Base-by-base conservation (phyloP, 2,797 vertebrate genomes). In the Ispidina lecontei region DNA sequence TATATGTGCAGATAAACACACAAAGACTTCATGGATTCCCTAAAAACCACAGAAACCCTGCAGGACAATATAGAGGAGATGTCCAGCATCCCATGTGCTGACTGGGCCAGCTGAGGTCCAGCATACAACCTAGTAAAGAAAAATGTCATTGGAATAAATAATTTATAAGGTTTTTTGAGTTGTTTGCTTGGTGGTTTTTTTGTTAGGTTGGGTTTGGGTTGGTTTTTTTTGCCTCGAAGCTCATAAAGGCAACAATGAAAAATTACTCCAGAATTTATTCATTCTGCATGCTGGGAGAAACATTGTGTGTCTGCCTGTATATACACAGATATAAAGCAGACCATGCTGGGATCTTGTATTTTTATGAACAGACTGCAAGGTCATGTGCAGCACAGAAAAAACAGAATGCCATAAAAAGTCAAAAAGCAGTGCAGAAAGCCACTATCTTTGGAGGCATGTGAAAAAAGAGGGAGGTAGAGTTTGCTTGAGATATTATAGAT, bases 211-310 rank as follows among this genome's bases (percentile, higher is more conserved):
- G 12, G n/a, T 5, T 47, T 18, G 13, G 43, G 44, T 22, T 62
- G n/a, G 19, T 31, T 20, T 25, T 49, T 67, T 68, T 60, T 46
- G 28, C 2, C 41, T 70, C 33, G 14, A 71, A 75, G 51, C 39
- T 77, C 59, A 84, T 87, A 90, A 91, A 95, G 20, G 56, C 64
- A 91, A 87, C 52, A 87, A 51, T 64, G 63, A 93, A 92, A 91
- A 89, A 92, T 83, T 46, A 79, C 74, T 73, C 47, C 51, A 82
- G 63, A 65, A 90, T 82, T 86, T 70, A 73, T 89, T 89, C 84
- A 12, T 62, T 56, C 64, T 68, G 60, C 78, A 77, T 49, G 82
- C 76, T 87, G 92, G 44, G 92, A 85, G 76, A 72, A 90, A 58
- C 80, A 54, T 2, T 56, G 39, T 31, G 88, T 55, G 52, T 17